These are phyloP conservation scores for Channa striata DNA, from an alignment of 2,797 vertebrate genomes.

Conservation along the genomic window DNA sequence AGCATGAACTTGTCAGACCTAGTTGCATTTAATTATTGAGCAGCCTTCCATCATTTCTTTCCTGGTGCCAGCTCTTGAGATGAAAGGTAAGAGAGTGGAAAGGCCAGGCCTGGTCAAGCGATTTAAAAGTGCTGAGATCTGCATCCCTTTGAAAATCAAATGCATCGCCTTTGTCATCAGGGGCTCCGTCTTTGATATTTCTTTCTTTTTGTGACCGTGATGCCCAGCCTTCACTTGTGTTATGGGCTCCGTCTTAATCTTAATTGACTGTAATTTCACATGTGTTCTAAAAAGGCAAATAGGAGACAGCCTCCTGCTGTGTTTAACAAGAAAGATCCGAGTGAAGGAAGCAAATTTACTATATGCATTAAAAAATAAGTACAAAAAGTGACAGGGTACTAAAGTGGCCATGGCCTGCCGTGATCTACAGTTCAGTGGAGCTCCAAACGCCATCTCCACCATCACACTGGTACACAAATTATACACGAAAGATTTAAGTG, in stretches of 20 bases:
- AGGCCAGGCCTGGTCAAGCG: constrained; percentile 78
- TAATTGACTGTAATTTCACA: constrained; percentile 57
- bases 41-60: constrained; percentile 77
- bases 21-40: constrained; percentile 80
- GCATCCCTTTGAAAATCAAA: constrained; percentile 86
- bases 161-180: constrained; percentile 63
- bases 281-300: constrained; percentile 39
- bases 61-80: constrained; percentile 77
- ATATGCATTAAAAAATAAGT: background rate
- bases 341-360: constrained; percentile 6
- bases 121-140: constrained; percentile 82
- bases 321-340: constrained; percentile 27
- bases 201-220: constrained; percentile 67
- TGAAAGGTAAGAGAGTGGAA: constrained; percentile 80
- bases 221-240: constrained; percentile 51
- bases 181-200: constrained; percentile 75
- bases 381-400: background rate
- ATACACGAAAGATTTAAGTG: too few relatives aligned
- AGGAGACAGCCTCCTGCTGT: constrained; percentile 17
- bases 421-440: background rate
- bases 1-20: constrained; percentile 72
- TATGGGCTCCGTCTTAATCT: constrained; percentile 50
- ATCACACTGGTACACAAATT: too few relatives aligned
- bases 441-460: background rate
- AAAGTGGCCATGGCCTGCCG: background rate